Evolutionary conservation across 2,113 vertebrate genomes (phyloP).

Genomic region (Ailurus styani): DNA sequence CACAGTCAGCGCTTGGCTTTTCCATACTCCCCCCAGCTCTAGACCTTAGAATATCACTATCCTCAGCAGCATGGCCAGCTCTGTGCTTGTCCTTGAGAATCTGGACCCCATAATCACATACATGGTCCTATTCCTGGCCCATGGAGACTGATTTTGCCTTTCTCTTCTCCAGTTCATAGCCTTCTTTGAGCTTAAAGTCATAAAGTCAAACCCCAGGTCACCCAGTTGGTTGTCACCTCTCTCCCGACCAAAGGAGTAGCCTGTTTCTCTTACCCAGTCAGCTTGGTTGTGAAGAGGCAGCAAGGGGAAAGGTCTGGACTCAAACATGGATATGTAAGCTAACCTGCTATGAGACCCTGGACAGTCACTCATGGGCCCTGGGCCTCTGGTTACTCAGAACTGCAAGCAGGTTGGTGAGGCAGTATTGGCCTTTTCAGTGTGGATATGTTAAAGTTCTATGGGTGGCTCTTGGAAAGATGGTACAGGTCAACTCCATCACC

Average conservation of each 20-base stretch:
- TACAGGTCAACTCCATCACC: neutral
- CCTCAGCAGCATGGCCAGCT: neutral
- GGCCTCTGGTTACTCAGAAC: neutral
- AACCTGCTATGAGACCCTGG: neutral
- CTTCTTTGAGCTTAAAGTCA: neutral
- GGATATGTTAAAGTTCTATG: neutral
- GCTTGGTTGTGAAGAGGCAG: neutral
- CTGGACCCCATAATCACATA: neutral
- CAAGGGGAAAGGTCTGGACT: neutral
- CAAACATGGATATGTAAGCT: neutral
- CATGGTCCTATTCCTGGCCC: neutral
- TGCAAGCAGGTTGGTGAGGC: neutral
- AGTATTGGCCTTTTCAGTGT: neutral
- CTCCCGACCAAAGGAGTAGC: neutral
- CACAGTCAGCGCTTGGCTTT: neutral
- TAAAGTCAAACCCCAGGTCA: neutral
- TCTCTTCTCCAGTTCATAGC: neutral
- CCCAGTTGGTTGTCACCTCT: neutral
- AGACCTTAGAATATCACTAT: neutral
- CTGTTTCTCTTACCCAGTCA: neutral
- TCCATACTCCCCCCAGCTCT: neutral
- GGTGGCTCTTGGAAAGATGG: neutral
- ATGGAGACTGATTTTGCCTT: neutral
- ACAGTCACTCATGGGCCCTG: neutral
- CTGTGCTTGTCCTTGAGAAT: neutral